Evolutionary conservation across 2,113 vertebrate species (phyloP).

Genomic region (Ophthalmolycus amberensis): DNA sequence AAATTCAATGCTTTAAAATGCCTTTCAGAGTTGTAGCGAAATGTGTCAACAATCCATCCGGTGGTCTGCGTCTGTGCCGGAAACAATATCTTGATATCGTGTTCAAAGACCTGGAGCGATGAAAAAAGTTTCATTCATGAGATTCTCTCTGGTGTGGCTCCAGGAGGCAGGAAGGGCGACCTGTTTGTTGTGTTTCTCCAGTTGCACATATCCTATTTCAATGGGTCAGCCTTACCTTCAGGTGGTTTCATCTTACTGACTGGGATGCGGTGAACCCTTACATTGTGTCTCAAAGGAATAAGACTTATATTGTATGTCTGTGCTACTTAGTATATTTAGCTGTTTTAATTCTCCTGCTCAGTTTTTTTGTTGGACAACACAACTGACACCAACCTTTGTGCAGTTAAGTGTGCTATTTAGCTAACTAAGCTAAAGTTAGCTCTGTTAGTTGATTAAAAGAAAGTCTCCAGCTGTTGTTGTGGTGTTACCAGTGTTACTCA

Average conservation of each 20-base stretch:
- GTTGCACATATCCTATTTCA: slow-evolving; percentile 39
- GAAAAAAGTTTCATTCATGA: slow-evolving; percentile 3
- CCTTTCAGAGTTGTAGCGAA: slow-evolving; percentile 26
- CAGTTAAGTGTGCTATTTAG: neutral
- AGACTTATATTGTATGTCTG: neutral
- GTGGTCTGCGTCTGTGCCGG: slow-evolving; percentile 14
- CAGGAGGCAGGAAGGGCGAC: slow-evolving; percentile 1
- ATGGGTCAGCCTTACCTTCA: slow-evolving; percentile 3
- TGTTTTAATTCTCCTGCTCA: slow-evolving; percentile 9
- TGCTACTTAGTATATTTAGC: neutral
- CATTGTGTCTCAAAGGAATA: neutral
- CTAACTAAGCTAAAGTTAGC: neutral
- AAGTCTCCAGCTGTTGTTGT: neutral
- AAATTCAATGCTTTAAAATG: slow-evolving; percentile 41
- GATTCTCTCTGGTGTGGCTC: slow-evolving; percentile 38
- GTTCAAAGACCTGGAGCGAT: slow-evolving; percentile 16
- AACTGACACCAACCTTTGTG: neutral
- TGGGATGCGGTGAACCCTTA: neutral
- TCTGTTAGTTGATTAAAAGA: neutral
- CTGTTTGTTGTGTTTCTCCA: slow-evolving; percentile 34
- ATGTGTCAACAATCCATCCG: neutral
- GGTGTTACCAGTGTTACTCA: neutral
- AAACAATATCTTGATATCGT: slow-evolving; percentile 40
- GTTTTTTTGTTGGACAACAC: neutral
- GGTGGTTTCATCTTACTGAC: slow-evolving; percentile 2